Evolutionary conservation across 2,113 vertebrate genomes (phyloP).

Genomic region (Cygnus atratus): DNA sequence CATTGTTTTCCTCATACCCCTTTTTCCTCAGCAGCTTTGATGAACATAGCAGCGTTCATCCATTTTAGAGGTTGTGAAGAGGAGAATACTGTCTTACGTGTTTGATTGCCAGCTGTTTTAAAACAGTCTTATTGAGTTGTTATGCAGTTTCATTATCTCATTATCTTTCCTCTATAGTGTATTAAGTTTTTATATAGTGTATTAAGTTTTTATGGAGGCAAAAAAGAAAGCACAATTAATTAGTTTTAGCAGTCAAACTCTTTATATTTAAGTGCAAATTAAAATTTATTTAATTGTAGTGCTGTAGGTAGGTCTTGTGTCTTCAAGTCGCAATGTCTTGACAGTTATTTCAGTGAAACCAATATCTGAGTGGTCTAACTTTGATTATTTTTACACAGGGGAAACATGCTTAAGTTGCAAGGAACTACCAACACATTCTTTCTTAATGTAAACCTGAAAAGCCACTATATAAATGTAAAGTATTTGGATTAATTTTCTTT

Average conservation of each 20-base stretch:
- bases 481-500: not conserved
- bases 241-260: not conserved
- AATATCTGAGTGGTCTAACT: not conserved
- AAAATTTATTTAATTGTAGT: not conserved
- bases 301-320: not conserved
- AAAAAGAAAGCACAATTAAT: not conserved
- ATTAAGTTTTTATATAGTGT: not conserved
- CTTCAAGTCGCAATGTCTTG: not conserved
- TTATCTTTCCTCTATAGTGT: not conserved
- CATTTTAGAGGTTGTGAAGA: not conserved
- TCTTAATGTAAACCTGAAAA: not conserved
- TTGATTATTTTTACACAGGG: not conserved
- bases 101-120: not conserved
- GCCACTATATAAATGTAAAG: not conserved
- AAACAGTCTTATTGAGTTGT: not conserved
- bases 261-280: not conserved
- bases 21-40: not conserved
- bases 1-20: not conserved
- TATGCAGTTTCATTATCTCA: not conserved
- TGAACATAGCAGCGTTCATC: not conserved
- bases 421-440: not conserved
- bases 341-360: not conserved
- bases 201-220: not conserved
- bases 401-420: not conserved
- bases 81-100: not conserved